A percentile compares a stretch with the other conserved stretches of the same genome.
Evolutionary conservation across 2,888 invertebrate genomes (phyloP).

Genomic region (Chrysina gloriosa): DNA sequence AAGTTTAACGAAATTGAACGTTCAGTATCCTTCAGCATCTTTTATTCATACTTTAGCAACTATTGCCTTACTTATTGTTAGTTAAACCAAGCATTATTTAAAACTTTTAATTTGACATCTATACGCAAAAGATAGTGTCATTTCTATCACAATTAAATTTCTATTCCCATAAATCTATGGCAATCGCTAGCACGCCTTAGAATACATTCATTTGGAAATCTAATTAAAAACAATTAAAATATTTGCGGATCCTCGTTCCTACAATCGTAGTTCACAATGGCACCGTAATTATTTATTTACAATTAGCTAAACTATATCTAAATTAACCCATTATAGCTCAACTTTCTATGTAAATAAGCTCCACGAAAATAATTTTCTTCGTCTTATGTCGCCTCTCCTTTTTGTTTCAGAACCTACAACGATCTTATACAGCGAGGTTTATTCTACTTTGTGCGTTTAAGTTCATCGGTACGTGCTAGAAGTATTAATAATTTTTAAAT

Average conservation of each 20-base stretch:
- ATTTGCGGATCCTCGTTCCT: too few relatives aligned
- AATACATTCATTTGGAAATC: neutral
- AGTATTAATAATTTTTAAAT: conserved; percentile 20
- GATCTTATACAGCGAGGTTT: conserved; percentile 15
- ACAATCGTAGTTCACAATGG: neutral
- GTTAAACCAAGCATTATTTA: too few relatives aligned
- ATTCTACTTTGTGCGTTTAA: neutral
- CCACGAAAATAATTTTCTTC: neutral
- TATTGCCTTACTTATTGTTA: too few relatives aligned
- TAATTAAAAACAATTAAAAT: neutral
- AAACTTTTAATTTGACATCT: too few relatives aligned
- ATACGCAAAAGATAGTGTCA: too few relatives aligned
- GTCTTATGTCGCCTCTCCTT: neutral
- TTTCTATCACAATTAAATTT: neutral
- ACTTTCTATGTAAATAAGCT: neutral
- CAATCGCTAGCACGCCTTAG: too few relatives aligned
- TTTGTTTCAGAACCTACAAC: conserved; percentile 34
- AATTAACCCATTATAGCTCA: neutral
- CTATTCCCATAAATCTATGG: neutral
- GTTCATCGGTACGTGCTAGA: neutral
- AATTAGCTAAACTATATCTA: neutral
- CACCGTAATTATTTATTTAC: neutral
- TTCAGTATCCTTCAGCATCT: too few relatives aligned
- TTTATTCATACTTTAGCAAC: too few relatives aligned
- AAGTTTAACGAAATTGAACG: too few relatives aligned